Evolutionary conservation across 2,113 vertebrate genomes (phyloP).

Genomic region (Hippocampus barbouri): DNA sequence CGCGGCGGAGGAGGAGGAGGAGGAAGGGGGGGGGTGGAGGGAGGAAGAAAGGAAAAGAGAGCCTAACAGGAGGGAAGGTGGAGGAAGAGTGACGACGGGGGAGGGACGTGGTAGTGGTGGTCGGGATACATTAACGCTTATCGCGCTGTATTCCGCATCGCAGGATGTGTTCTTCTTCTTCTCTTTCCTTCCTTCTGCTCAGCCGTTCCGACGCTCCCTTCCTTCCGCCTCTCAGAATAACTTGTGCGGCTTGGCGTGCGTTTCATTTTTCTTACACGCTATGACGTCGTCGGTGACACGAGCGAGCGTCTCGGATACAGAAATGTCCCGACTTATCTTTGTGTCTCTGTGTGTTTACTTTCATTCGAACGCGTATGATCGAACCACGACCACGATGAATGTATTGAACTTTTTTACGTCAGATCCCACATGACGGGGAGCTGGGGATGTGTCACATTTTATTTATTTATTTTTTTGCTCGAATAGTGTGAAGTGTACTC

Average conservation of each 20-base stretch:
- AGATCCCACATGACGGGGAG: too few relatives aligned
- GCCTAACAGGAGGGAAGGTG: constrained; percentile 60
- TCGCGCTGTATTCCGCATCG: constrained; percentile 66
- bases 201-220: constrained; percentile 25
- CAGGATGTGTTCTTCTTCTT: constrained; percentile 52
- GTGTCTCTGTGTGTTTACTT: constrained; percentile 20
- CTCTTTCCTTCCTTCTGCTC: constrained; percentile 27
- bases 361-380: constrained; percentile 20
- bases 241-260: constrained; percentile 41
- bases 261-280: constrained; percentile 35
- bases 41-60: constrained; percentile 62
- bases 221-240: constrained; percentile 45
- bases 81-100: constrained; percentile 23
- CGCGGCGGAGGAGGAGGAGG: constrained; percentile 29
- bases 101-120: constrained; percentile 3
- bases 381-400: constrained; percentile 10
- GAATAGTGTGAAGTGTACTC: too few relatives aligned
- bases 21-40: constrained; percentile 55
- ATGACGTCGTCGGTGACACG: constrained; percentile 15
- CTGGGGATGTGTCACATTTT: too few relatives aligned
- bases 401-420: not conserved
- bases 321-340: constrained; percentile 2
- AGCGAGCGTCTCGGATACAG: constrained; percentile 3
- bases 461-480: too few relatives aligned
- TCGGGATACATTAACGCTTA: constrained; percentile 70